Conservation (phyloP, 2,888 invertebrate species). For the Eupithecia subfuscata region DNA sequence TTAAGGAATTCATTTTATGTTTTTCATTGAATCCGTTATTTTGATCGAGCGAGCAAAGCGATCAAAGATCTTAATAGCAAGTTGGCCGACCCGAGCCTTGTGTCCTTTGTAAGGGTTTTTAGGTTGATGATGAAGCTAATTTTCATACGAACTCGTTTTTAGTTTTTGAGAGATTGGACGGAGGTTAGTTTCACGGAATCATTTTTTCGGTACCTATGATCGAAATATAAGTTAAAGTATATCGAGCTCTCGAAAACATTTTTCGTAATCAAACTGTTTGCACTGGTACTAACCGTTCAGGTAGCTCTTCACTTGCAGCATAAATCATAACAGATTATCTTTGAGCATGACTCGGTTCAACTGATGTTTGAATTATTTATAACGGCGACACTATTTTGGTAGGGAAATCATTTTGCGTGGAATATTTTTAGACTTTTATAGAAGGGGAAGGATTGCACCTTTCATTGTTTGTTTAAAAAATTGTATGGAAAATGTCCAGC, state of each 20-base stretch:
- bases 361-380: conserved; percentile 59
- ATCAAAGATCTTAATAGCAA: too few species aligned
- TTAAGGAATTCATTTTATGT: too few species aligned
- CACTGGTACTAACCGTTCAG: conserved; percentile 8
- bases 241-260: not conserved
- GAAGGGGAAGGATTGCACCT: not conserved
- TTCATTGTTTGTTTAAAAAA: not conserved
- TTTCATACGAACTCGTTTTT: not conserved
- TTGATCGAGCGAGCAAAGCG: too few species aligned
- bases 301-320: conserved; percentile 43
- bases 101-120: too few species aligned
- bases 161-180: not conserved
- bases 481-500: too few species aligned
- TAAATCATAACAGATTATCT: conserved; percentile 63
- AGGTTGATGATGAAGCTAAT: not conserved
- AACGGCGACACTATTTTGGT: conserved; percentile 39
- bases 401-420: conserved; percentile 32
- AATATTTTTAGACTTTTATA: conserved; percentile 1
- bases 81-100: too few species aligned
- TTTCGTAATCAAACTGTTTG: not conserved
- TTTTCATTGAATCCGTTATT: too few species aligned
- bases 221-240: not conserved
- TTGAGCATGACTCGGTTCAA: conserved; percentile 48
- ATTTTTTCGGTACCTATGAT: not conserved
- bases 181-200: too few species aligned